These are phyloP conservation scores for Rhynchonycteris naso DNA, from an alignment of 2,797 vertebrate species.

Conservation along the genomic window DNA sequence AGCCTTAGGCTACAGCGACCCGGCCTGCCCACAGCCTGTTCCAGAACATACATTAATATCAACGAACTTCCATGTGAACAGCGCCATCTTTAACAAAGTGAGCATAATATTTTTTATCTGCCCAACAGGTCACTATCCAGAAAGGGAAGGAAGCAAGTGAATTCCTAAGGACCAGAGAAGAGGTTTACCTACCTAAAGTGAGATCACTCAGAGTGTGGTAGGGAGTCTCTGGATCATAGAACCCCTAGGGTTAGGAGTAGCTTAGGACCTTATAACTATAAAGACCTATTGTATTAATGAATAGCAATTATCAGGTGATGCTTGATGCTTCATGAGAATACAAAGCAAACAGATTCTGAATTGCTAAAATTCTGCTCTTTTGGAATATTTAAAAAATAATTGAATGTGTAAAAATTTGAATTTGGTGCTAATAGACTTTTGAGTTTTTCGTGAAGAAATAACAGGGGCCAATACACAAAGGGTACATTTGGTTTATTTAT, in stretches of 20 bases:
- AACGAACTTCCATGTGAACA: too few species aligned
- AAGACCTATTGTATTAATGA: not conserved
- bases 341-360: not conserved
- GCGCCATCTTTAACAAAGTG: too few species aligned
- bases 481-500: not conserved
- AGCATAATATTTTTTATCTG: too few species aligned
- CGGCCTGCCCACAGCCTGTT: too few species aligned
- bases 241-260: not conserved
- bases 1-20: too few species aligned
- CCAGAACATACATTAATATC: too few species aligned
- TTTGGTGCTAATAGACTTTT: not conserved
- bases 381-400: slow-evolving; percentile 1
- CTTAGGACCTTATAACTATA: not conserved
- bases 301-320: not conserved
- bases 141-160: not conserved
- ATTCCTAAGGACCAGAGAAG: not conserved
- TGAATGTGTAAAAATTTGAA: not conserved
- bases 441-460: not conserved
- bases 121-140: not conserved
- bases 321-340: not conserved
- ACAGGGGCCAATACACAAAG: not conserved
- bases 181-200: not conserved
- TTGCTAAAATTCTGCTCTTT: not conserved
- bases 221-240: not conserved
- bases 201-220: not conserved